phyloP scores from a whole-genome alignment of 1,140 invertebrate genomes.

The Drosophila nikananu region DNA sequence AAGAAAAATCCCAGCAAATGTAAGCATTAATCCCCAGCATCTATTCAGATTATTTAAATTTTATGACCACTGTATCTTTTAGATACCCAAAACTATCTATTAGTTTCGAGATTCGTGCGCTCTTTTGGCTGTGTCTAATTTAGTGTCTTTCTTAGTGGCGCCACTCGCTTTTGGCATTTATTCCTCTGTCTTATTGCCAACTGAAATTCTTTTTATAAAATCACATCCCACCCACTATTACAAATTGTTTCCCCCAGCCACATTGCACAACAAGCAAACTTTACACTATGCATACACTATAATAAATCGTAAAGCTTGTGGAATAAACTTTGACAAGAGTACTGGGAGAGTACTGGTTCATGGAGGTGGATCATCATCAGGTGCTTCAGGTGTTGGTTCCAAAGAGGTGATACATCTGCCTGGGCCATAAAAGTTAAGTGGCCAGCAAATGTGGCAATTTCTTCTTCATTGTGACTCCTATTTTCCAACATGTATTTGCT shows the following conservation, averaged over 20 bases:
- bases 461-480: conserved; percentile 24
- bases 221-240: conserved; percentile 39
- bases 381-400: conserved; percentile 14
- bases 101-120: background rate
- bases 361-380: conserved; percentile 8
- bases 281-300: background rate
- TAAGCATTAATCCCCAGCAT: background rate
- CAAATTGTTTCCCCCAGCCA: conserved; percentile 8
- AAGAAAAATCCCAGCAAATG: background rate
- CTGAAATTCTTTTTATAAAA: conserved; percentile 47
- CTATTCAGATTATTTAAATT: background rate
- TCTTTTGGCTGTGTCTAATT: background rate
- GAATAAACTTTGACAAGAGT: conserved; percentile 14
- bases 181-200: conserved; percentile 45
- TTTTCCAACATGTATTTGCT: conserved; percentile 9
- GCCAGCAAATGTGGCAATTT: conserved; percentile 56
- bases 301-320: background rate
- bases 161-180: conserved; percentile 42
- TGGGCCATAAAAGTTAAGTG: conserved; percentile 54
- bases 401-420: conserved; percentile 20
- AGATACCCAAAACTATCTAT: conserved; percentile 13
- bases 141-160: conserved; percentile 31
- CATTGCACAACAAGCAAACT: conserved; percentile 45
- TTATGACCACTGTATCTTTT: conserved; percentile 17
- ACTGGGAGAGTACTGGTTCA: background rate